These are phyloP conservation scores for Oenanthe oenanthe DNA, from an alignment of 2,113 vertebrate species.

Conservation along the genomic window DNA sequence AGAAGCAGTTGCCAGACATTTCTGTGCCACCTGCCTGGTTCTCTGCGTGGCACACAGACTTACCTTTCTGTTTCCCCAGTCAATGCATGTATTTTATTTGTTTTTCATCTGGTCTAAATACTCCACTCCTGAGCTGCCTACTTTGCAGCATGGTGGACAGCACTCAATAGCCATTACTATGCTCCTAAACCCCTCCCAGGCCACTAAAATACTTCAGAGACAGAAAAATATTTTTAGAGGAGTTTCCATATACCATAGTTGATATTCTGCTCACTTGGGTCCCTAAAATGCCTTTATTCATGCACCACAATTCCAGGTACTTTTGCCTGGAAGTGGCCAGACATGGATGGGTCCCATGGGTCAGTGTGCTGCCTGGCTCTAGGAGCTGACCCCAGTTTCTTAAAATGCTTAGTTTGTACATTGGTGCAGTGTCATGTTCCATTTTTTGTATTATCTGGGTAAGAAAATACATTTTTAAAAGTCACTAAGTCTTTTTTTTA, in stretches of 20 bases:
- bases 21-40: not conserved
- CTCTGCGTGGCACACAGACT: not conserved
- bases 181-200: accelerated
- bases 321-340: not conserved
- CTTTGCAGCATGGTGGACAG: not conserved
- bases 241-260: not conserved
- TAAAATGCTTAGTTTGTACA: not conserved
- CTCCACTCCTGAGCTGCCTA: not conserved
- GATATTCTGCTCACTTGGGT: not conserved
- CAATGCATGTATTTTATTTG: not conserved
- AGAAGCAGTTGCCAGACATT: not conserved
- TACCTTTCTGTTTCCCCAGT: not conserved
- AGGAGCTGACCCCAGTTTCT: not conserved
- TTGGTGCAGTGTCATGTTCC: not conserved
- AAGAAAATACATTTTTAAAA: not conserved
- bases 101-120: not conserved
- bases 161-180: not conserved
- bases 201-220: not conserved
- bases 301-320: not conserved
- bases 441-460: not conserved
- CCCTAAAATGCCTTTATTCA: not conserved
- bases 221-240: not conserved
- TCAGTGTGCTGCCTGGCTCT: not conserved
- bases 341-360: accelerated
- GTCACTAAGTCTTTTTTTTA: not conserved